These are phyloP conservation scores for Oncorhynchus masou DNA, from an alignment of 2,113 vertebrate species.

Conservation along the genomic window DNA sequence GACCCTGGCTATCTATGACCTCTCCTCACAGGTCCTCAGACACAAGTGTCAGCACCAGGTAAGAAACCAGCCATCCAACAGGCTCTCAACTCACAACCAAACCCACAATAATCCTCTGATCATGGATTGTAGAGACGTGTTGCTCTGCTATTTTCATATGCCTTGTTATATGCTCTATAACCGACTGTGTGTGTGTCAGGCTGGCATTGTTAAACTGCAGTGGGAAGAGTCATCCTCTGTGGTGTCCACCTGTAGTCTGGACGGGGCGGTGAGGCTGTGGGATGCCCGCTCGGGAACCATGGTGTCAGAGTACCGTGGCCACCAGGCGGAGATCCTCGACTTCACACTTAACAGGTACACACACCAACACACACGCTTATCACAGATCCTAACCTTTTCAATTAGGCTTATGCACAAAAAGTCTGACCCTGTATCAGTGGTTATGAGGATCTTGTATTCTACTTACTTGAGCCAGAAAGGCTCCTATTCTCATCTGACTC, in stretches of 20 bases:
- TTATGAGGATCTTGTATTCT: too few relatives aligned
- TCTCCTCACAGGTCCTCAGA: conserved; percentile 83
- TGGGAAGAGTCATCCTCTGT: conserved; percentile 90
- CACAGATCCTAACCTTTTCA: too few relatives aligned
- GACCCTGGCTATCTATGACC: conserved; percentile 89
- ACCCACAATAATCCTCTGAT: too few relatives aligned
- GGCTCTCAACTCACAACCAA: too few relatives aligned
- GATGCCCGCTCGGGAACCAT: conserved; percentile 86
- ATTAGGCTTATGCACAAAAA: too few relatives aligned
- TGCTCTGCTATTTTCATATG: background rate
- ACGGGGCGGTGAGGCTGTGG: conserved; percentile 87
- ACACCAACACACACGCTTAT: too few relatives aligned
- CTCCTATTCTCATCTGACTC: background rate
- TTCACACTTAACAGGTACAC: conserved; percentile 86
- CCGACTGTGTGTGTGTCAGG: conserved; percentile 65
- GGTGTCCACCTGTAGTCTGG: conserved; percentile 92
- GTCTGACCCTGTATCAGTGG: too few relatives aligned
- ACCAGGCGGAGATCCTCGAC: conserved; percentile 88
- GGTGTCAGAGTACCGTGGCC: conserved; percentile 89
- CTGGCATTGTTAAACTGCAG: conserved; percentile 87
- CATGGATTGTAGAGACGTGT: too few relatives aligned
- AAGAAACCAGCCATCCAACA: conserved; percentile 9
- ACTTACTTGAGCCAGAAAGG: background rate
- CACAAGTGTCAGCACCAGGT: conserved; percentile 92
- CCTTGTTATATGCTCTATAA: background rate